Evolutionary conservation across 2,888 invertebrate genomes (phyloP).

Genomic region (Lydus trimaculatus): DNA sequence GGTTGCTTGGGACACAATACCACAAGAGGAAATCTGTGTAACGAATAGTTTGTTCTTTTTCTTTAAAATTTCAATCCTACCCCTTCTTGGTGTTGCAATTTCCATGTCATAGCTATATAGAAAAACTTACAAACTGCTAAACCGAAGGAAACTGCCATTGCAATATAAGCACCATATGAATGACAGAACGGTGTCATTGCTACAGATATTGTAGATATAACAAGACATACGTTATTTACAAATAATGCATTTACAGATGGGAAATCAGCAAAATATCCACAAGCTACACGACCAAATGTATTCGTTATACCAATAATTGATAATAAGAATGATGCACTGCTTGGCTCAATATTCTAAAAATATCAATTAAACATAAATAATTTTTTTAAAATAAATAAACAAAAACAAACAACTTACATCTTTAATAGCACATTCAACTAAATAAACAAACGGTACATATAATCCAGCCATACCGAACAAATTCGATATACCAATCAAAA

Average conservation of each 20-base stretch:
- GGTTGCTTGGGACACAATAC: no score
- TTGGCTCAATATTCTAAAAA: slow-evolving; percentile 73
- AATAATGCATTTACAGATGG: slow-evolving; percentile 90
- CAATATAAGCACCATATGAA: slow-evolving; percentile 77
- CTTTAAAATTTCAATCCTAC: no score
- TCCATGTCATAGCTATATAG: no score
- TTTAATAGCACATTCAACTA: slow-evolving; percentile 80
- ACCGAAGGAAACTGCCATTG: slow-evolving; percentile 88
- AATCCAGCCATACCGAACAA: slow-evolving; percentile 97
- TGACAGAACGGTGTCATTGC: slow-evolving; percentile 84
- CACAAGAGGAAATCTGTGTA: no score
- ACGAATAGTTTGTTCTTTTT: no score
- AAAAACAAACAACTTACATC: slow-evolving; percentile 65
- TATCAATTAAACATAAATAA: slow-evolving; percentile 11
- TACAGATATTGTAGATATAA: slow-evolving; percentile 87
- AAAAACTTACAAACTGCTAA: slow-evolving; percentile 91
- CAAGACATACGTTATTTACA: slow-evolving; percentile 91
- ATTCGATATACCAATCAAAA: slow-evolving; percentile 92
- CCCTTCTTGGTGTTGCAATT: no score
- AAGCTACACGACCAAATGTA: slow-evolving; percentile 88
- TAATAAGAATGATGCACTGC: slow-evolving; percentile 76
- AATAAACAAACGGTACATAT: slow-evolving; percentile 95
- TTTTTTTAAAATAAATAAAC: slow-evolving; percentile 10
- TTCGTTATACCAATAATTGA: slow-evolving; percentile 94
- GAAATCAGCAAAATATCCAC: slow-evolving; percentile 91